Conservation (phyloP, 2,113 vertebrate genomes). For the Oncorhynchus nerka region DNA sequence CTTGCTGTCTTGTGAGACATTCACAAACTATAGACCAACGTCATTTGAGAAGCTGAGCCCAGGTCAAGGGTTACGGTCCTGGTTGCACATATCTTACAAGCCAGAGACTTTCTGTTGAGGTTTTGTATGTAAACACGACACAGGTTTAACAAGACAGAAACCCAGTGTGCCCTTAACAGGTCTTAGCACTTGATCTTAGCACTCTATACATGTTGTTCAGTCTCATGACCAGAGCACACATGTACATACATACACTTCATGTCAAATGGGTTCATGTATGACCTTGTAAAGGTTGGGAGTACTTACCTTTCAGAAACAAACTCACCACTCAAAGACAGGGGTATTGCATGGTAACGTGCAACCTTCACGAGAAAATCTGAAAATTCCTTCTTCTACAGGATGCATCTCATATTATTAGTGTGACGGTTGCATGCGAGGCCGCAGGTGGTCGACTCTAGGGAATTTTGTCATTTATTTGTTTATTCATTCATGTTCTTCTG, state of each 20-base stretch:
- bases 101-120: background rate
- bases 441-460: no score
- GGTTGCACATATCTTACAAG: background rate
- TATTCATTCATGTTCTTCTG: no score
- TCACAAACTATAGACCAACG: no score
- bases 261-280: no score
- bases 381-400: no score
- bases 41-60: no score
- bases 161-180: no score
- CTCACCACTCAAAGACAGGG: background rate
- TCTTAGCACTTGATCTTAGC: no score
- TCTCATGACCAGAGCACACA: background rate
- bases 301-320: background rate
- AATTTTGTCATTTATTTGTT: no score
- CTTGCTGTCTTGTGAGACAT: no score
- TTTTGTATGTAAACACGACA: background rate
- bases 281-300: background rate
- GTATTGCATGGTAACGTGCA: background rate
- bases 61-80: background rate
- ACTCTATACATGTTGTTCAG: background rate
- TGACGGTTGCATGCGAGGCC: no score
- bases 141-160: background rate
- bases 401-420: no score
- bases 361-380: background rate
- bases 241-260: background rate